A percentile compares a stretch with the other conserved stretches of the same genome.
Evolutionary conservation across 2,797 vertebrate genomes (phyloP).

Genomic region (Centroberyx gerrardi): DNA sequence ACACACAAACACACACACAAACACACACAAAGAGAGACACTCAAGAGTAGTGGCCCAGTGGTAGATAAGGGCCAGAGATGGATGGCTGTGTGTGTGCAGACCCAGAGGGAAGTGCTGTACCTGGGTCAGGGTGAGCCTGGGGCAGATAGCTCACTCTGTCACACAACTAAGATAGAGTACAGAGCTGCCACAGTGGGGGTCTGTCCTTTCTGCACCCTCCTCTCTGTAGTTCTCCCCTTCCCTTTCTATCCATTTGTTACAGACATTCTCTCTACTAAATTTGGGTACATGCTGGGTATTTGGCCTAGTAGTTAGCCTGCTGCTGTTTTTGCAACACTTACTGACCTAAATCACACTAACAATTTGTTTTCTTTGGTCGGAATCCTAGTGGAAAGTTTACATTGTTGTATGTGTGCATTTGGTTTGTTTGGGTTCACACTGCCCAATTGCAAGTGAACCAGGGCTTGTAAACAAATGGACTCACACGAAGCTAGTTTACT

Average conservation of each 20-base stretch:
- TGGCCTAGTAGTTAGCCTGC: neutral
- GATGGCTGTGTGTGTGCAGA: constrained; percentile 31
- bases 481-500: neutral
- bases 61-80: constrained; percentile 69
- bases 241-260: neutral
- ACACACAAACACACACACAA: neutral
- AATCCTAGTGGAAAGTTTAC: neutral
- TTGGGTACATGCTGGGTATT: constrained; percentile 3
- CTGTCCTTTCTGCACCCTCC: constrained; percentile 19
- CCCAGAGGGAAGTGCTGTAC: constrained; percentile 37
- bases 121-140: constrained; percentile 54
- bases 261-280: neutral
- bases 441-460: neutral
- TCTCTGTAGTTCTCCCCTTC: constrained; percentile 1
- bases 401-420: neutral
- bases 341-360: constrained; percentile 5
- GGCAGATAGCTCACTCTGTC: constrained; percentile 53
- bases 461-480: neutral
- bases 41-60: constrained; percentile 37
- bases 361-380: neutral
- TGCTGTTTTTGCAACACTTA: neutral
- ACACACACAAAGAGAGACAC: constrained; percentile 15
- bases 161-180: constrained; percentile 39
- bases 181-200: constrained; percentile 38
- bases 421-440: constrained; percentile 1